A percentile compares a stretch with the other conserved stretches of the same genome.
Evolutionary conservation across 2,888 invertebrate genomes (phyloP).

Genomic region (Trilocha varians): DNA sequence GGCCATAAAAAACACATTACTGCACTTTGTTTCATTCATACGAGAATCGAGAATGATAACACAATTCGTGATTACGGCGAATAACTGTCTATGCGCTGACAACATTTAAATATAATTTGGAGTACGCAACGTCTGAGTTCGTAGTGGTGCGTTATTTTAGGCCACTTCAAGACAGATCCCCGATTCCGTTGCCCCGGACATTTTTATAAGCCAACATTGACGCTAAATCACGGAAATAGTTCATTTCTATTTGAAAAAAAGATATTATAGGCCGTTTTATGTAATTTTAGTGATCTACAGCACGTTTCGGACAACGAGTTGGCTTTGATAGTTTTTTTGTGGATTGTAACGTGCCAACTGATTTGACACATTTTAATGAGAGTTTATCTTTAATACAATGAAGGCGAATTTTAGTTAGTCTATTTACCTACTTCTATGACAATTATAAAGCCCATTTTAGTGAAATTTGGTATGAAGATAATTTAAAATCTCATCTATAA

Average conservation of each 20-base stretch:
- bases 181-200: conserved; percentile 42
- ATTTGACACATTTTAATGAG: conserved; percentile 14
- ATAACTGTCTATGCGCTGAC: conserved; percentile 44
- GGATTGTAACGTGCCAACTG: conserved; percentile 42
- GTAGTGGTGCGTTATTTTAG: conserved; percentile 39
- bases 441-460: too few relatives aligned
- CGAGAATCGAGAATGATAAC: background rate
- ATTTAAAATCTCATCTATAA: too few relatives aligned
- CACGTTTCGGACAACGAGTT: conserved; percentile 38
- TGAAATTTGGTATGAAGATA: too few relatives aligned
- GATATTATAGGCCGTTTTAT: conserved; percentile 61
- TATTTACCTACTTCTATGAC: too few relatives aligned
- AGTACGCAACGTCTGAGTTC: conserved; percentile 32
- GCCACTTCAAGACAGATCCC: conserved; percentile 47
- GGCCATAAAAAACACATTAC: background rate
- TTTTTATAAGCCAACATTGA: conserved; percentile 57
- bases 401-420: too few relatives aligned
- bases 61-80: conserved; percentile 39
- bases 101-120: conserved; percentile 49
- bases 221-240: conserved; percentile 62
- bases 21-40: background rate
- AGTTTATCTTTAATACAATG: conserved; percentile 13
- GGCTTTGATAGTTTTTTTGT: conserved; percentile 53
- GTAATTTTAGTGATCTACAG: conserved; percentile 60
- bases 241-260: conserved; percentile 62